Evolutionary conservation across 2,797 vertebrate species (phyloP), one percentile per base, ranked within the genome.

Genomic region (Leptodon cayanensis): DNA sequence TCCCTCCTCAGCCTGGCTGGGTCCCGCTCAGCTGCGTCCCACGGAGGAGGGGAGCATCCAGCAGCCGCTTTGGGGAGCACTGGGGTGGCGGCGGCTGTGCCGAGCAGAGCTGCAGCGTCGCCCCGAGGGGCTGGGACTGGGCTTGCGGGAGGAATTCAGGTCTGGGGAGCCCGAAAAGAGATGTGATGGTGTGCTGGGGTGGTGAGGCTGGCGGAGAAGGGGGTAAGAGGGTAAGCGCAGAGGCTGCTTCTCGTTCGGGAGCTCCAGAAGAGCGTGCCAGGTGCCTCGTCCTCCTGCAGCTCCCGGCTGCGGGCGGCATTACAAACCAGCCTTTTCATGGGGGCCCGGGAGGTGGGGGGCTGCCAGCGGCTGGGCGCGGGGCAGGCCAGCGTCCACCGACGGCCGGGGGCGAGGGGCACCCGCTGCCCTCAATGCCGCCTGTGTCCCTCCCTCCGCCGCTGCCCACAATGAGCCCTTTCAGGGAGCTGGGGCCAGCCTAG

Each of bases 391-490:
- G 33, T 46, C 50, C 5, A 3, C 55, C 16, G 12, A 47, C 40
- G 6, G 28, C 31, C 9, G 1, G 10, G 59, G 83, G 40, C 28
- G 4, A 0, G 5, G 35, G 26, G 11, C 86, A 79, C 47, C 57
- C 57, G 1, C 33, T 5, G 4, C 63, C 59, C 39, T 96, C 94
- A 87, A 65, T 89, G 93, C 71, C 1, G 29, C 44, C 71, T 73
- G 87, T 79, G 96, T 95, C 92, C 83, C 62, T 18, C 54, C 77
- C 40, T 25, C 49, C 0, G 1, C 13, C 21, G 2, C 55, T 3
- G 10, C 52, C 29, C 6, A 97, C 96, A 97, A 89, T 42, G 92
- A 83, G 66, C 50, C 82, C 92, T 95, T 97, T 97, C 94, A 96
- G 90, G 33, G 35, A 59, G 35, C 76, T 8, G 12, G 55, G n/a